Evolutionary conservation across 2,888 invertebrate species (phyloP).

Genomic region (Marasmarcha lunaedactyla): DNA sequence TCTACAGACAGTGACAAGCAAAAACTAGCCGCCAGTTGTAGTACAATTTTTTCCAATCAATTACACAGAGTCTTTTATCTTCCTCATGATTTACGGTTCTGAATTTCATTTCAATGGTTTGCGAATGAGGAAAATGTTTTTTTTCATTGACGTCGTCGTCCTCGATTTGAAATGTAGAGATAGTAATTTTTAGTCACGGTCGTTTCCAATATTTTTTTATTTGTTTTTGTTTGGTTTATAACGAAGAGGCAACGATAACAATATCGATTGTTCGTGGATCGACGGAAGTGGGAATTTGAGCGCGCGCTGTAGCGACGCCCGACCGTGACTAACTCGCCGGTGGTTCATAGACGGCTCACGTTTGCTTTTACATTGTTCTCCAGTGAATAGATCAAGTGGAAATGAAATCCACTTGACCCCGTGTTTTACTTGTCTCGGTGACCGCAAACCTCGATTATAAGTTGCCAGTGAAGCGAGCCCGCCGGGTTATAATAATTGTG

Average conservation of each 20-base stretch:
- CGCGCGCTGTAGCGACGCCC: constrained; percentile 44
- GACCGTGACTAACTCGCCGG: constrained; percentile 59
- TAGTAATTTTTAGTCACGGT: constrained; percentile 20
- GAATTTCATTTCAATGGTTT: constrained; percentile 18
- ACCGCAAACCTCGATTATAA: not conserved
- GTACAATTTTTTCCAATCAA: constrained; percentile 54
- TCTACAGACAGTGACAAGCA: constrained; percentile 54
- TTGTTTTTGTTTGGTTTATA: constrained; percentile 50
- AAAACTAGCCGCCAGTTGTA: constrained; percentile 35
- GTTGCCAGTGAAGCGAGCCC: too few species aligned
- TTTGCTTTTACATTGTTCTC: constrained; percentile 41
- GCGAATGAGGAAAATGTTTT: constrained; percentile 9
- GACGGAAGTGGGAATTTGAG: constrained; percentile 61
- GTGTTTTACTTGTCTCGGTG: constrained; percentile 14
- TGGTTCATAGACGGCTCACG: constrained; percentile 38
- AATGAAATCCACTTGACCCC: constrained; percentile 22
- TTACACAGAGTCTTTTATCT: constrained; percentile 47
- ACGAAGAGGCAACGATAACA: constrained; percentile 50
- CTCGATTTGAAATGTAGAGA: constrained; percentile 13
- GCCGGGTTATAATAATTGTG: too few species aligned
- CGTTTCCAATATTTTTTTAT: constrained; percentile 32
- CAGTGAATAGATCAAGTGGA: constrained; percentile 26
- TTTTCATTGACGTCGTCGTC: constrained; percentile 23
- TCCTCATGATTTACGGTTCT: constrained; percentile 43
- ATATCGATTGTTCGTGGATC: constrained; percentile 58